phyloP scores from a whole-genome alignment of 2,888 invertebrate genomes.

The Chironomus tentans region DNA sequence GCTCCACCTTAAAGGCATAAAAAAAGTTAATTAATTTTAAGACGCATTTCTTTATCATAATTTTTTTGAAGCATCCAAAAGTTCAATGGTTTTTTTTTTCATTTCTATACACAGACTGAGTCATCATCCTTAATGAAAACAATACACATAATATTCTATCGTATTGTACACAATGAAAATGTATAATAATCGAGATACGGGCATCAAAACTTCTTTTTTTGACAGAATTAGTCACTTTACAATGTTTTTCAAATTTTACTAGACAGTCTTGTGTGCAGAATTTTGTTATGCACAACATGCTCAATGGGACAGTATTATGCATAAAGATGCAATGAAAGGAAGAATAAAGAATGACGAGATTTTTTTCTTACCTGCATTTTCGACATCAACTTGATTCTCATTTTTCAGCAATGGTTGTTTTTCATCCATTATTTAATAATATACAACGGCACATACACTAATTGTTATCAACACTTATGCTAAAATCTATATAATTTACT shows the following conservation, averaged over 20 bases:
- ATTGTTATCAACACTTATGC: neutral
- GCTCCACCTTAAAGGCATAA: neutral
- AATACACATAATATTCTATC: neutral
- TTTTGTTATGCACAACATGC: neutral
- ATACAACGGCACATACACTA: conserved; percentile 8
- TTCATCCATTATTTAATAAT: conserved; percentile 9
- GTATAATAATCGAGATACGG: too few species aligned
- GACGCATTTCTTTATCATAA: too few species aligned
- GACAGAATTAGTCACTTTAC: too few species aligned
- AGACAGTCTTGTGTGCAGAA: neutral
- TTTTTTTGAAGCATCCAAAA: neutral
- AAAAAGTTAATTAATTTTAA: neutral
- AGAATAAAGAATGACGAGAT: neutral
- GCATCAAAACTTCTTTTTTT: too few species aligned
- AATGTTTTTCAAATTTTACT: too few species aligned
- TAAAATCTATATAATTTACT: neutral
- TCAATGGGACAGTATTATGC: neutral
- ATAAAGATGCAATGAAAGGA: neutral
- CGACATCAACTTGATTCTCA: conserved; percentile 9
- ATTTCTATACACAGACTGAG: conserved; percentile 14
- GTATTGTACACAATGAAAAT: neutral
- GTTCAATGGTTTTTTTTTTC: neutral
- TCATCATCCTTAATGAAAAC: neutral
- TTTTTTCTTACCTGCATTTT: conserved; percentile 1
- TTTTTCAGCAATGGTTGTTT: conserved; percentile 18